Evolutionary conservation across 2,888 invertebrate species (phyloP), one percentile per base, ranked within the genome.

Genomic region (Shargacucullia verbasci): DNA sequence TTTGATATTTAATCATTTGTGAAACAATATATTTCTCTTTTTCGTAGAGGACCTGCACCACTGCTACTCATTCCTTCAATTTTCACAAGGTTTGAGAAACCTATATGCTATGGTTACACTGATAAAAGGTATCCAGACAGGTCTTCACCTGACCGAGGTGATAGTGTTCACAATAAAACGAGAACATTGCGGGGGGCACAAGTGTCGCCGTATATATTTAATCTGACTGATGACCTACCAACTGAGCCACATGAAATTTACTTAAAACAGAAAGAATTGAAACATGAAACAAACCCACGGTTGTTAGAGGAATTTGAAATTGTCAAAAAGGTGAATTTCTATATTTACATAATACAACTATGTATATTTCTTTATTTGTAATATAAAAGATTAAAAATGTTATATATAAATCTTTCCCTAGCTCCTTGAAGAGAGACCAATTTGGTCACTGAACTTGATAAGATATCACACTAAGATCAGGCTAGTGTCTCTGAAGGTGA

Each of bases 361-460:
- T 31, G n/a, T n/a, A n/a, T n/a, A n/a, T n/a, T n/a, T n/a, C n/a
- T n/a, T n/a, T n/a, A n/a, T n/a, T n/a, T n/a, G n/a, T n/a, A n/a
- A n/a, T n/a, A n/a, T n/a, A n/a, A n/a, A n/a, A n/a, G n/a, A n/a
- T n/a, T n/a, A 33, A 13, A 15, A 2, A 29, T 25, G 6, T 13
- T 27, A 3, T 35, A 34, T 25, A 31, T n/a, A n/a, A n/a, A n/a
- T 34, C 47, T 31, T 50, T 65, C 89, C 90, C 50, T 78, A 97
- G 95, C 83, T 97, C 8, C 99, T 99, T 87, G 96, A 97, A 48
- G 96, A 97, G 52, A 95, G 98, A 49, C 99, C 99, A 0, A 95
- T 99, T 69, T 99, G 99, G 98, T 97, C 98, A 0, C 96, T 96
- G 76, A 96, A 96, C 73, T 97, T 97, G 0, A 83, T 99, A 11